These are phyloP conservation scores for Hormiphora californensis DNA, from an alignment of 37 sponge, comb jelly and placozoan genomes.

Conservation along the genomic window DNA sequence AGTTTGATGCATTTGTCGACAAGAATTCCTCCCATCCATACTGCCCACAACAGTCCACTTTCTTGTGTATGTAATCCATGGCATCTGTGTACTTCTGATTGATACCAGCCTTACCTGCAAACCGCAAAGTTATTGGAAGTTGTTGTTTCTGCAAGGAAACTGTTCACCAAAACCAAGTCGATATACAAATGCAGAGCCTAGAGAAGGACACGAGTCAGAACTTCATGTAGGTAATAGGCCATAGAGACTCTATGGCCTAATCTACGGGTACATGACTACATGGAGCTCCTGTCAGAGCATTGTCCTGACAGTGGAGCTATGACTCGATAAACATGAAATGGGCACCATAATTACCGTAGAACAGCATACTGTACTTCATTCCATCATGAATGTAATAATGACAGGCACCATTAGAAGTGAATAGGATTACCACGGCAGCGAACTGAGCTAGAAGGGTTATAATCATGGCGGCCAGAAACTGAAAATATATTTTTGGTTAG, in stretches of 20 bases:
- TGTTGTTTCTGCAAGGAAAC: too few relatives aligned
- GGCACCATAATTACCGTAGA: constrained; percentile 29
- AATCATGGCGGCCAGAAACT: constrained; percentile 51
- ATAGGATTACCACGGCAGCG: constrained; percentile 37
- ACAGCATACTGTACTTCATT: constrained; percentile 2
- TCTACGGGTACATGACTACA: too few relatives aligned
- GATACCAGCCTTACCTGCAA: constrained; percentile 14
- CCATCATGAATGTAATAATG: constrained; percentile 25
- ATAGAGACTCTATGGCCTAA: too few relatives aligned
- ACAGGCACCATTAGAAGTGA: not conserved
- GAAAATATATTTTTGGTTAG: not conserved
- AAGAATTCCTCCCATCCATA: constrained; percentile 40
- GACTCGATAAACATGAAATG: too few relatives aligned
- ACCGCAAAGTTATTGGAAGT: too few relatives aligned
- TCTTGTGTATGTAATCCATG: constrained; percentile 31
- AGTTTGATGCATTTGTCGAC: constrained; percentile 20
- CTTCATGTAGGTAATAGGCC: too few relatives aligned
- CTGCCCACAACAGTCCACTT: constrained; percentile 15
- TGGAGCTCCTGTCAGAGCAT: too few relatives aligned
- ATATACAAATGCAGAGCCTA: too few relatives aligned
- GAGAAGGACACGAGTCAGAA: too few relatives aligned
- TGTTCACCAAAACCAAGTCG: too few relatives aligned
- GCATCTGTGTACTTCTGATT: not conserved
- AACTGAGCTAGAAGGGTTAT: constrained; percentile 20
- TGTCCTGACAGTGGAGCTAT: too few relatives aligned